Base-by-base conservation (phyloP, 2,113 vertebrate genomes). In the Todiramphus saurophagus region DNA sequence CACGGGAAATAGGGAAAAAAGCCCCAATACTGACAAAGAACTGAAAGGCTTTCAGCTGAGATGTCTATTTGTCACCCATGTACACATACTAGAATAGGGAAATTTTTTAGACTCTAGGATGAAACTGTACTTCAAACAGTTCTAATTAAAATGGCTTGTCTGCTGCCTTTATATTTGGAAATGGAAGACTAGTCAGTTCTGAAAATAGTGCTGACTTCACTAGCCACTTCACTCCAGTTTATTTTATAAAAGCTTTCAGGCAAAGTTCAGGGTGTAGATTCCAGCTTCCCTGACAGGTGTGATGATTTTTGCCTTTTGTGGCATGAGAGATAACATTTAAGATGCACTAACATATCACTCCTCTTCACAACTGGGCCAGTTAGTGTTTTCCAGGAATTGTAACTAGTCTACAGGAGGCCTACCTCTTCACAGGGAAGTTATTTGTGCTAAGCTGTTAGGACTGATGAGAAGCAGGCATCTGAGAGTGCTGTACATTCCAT, bases 381-480 rank as follows among this genome's bases (percentile, higher is more conserved):
- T 74, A 63, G 33, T 8, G 23, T 90, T 59, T 90, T 90, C 39
- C 93, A 93, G 86, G 73, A 93, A 86, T 11, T 83, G 63, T 33
- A 90, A 90, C 62, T 72, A 72, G 67, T 33, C 58, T 64, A 16
- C 44, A 75, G 72, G 60, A 94, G 55, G 37, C 72, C 33, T 31
- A 67, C n/a, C 73, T 83, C 76, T 80, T 70, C 64, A 87, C 58
- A 89, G 66, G 68, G 50, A 85, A 96, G 75, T 83, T 83, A 76
- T 85, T 76, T 4, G 55, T 86, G 85, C 63, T 96, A 85, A 91
- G 44, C 62, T 87, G 84, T 66, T 85, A 69, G 51, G 81, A 41
- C 44, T 91, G 87, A 95, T 80, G 78, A 95, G 82, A 90, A 86
- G 81, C 87, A 91, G 84, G 59, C 90, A 91, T 87, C 82, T 90